Evolutionary conservation across 2,888 invertebrate genomes (phyloP), one percentile per base, ranked within the genome.

Genomic region (Tipula vernalis): DNA sequence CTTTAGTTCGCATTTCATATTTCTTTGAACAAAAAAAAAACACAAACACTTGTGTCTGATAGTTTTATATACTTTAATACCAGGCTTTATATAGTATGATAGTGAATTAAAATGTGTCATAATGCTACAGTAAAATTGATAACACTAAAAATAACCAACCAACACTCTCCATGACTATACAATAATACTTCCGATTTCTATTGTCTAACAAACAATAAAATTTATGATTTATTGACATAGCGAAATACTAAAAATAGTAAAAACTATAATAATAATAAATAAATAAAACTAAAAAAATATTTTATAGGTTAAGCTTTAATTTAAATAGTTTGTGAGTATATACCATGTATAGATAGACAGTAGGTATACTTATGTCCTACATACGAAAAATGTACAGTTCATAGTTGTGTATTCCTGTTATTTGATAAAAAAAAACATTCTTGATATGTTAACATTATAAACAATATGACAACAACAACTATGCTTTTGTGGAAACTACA

Each of bases 281-380:
- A 71, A 71, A 71, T 28, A 71, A 71, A 71, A 71, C 71, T 71
- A 71, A 71, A 71, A 51, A 71, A 28, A 71, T 28, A 28, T 12
- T 71, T 71, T 71, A 71, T 71, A 71, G 71, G 71, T 71, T 71
- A 71, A 71, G 71, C 71, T 71, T 71, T 71, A 71, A 71, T 71
- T 71, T 71, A 71, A 71, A 71, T 71, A 71, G 71, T 71, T 71
- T 71, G 10, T 71, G 71, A n/a, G 8, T 0, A 71, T 71, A 18
- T 71, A 71, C 71, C 18, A 10, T 12, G 28, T 28, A 71, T 71
- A 28, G n/a, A n/a, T n/a, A n/a, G n/a, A n/a, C n/a, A n/a, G n/a
- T n/a, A n/a, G n/a, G n/a, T n/a, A n/a, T n/a, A n/a, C n/a, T n/a
- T n/a, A n/a, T n/a, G n/a, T n/a, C n/a, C n/a, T n/a, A n/a, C n/a